Base-by-base conservation (phyloP, 1,140 invertebrate species). In the Drosophila willistoni region DNA sequence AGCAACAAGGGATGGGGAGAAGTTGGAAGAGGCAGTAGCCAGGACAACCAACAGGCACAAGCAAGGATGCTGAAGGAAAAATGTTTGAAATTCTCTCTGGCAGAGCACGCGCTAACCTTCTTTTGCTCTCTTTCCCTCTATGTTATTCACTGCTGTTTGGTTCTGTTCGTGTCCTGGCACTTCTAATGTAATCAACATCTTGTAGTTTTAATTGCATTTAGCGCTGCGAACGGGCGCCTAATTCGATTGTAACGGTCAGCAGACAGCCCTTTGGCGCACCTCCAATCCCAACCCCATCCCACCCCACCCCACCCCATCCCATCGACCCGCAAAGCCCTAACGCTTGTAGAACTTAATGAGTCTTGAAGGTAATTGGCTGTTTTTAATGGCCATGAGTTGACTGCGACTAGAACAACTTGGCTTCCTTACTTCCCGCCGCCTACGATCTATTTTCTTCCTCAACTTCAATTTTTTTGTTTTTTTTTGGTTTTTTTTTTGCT, bases 151-250 rank as follows among this genome's bases (percentile, higher is more conserved):
- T 42, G 41, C n/a, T 41, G 22, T 39, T 39, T 34, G 14, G 13
- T 41, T 9, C 67, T 77, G 74, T 51, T 80, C 75, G 70, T 74
- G 68, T 33, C 65, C 72, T 75, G 77, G 82, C 79, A 87, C 82
- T 82, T 86, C 79, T 86, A 86, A 86, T 86, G 82, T 86, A 86
- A 86, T 86, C 82, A 86, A 86, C 82, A 86, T 86, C 82, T 87
- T 86, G 75, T 76, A 86, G 83, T 86, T 86, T 86, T 86, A 86
- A 86, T 86, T 86, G 82, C 82, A 86, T 86, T 87, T 87, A 87
- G 70, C 82, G 79, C 76, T 86, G 79, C 83, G 82, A 87, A 66
- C 79, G 79, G 44, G 67, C 83, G 83, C 79, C 82, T 86, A 86
- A 86, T 86, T 86, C 82, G 82, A 86, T 86, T 86, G 82, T 86